phyloP scores from a whole-genome alignment of 2,113 vertebrate genomes.

The Tretioscincus oriximinensis region DNA sequence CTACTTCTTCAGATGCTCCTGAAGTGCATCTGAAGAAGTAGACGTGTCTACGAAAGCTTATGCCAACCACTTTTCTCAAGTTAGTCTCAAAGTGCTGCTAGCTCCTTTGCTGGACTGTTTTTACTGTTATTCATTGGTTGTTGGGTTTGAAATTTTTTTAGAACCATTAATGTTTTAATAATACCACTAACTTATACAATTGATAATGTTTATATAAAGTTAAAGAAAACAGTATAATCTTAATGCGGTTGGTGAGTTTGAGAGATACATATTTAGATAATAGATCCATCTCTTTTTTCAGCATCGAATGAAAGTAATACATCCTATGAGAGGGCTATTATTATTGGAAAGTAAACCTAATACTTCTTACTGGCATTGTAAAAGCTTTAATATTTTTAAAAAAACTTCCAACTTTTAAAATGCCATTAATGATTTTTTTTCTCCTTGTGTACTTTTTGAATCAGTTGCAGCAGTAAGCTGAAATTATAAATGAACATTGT shows the following conservation, averaged over 20 bases:
- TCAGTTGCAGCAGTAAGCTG: constrained; percentile 31
- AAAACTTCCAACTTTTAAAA: constrained; percentile 32
- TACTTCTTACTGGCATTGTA: background rate
- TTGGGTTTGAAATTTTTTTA: too few species aligned
- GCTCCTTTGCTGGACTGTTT: too few species aligned
- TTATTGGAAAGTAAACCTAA: constrained; percentile 27
- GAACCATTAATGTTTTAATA: too few species aligned
- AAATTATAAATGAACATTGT: constrained; percentile 54
- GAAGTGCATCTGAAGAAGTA: too few species aligned
- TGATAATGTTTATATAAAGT: too few species aligned
- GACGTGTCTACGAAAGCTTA: too few species aligned
- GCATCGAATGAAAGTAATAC: background rate
- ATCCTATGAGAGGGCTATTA: constrained; percentile 45
- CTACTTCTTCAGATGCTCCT: too few species aligned
- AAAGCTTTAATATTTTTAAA: constrained; percentile 24
- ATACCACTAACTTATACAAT: too few species aligned
- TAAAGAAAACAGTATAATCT: background rate
- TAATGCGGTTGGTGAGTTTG: background rate
- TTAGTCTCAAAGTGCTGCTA: too few species aligned
- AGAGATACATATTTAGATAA: background rate
- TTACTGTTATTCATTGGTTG: too few species aligned
- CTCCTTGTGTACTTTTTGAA: constrained; percentile 19
- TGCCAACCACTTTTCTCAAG: too few species aligned
- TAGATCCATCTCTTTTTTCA: background rate
- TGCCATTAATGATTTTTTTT: constrained; percentile 38